phyloP scores from a whole-genome alignment of 2,888 invertebrate species.

The Diaperis boleti region DNA sequence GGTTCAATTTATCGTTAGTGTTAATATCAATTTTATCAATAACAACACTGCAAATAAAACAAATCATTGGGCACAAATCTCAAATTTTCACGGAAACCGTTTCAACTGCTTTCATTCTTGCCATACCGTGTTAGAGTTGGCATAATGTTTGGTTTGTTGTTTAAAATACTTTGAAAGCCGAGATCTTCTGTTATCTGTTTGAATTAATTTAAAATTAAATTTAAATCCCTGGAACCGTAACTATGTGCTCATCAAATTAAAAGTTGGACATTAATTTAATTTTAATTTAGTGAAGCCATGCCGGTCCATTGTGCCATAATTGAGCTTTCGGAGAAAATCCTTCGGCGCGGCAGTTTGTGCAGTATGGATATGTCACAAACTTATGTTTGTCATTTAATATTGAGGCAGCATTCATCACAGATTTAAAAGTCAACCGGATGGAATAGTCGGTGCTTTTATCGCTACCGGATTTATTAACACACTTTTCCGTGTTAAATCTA shows the following conservation, averaged over 20 bases:
- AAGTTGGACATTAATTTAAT: constrained; percentile 35
- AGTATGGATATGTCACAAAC: constrained; percentile 17
- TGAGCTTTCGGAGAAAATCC: background rate
- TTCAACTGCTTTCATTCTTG: too few species aligned
- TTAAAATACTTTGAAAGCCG: background rate
- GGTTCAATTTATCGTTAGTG: too few species aligned
- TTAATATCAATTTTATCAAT: too few species aligned
- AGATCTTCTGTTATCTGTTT: background rate
- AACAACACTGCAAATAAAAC: too few species aligned
- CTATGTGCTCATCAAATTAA: constrained; percentile 25
- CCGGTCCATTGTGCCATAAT: constrained; percentile 10
- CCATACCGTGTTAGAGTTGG: too few species aligned
- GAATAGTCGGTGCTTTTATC: constrained; percentile 46
- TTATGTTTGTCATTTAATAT: constrained; percentile 41
- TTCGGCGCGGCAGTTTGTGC: constrained; percentile 4
- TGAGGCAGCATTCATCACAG: constrained; percentile 50
- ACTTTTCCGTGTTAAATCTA: constrained; percentile 52
- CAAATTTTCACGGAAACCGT: too few species aligned
- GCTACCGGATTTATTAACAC: constrained; percentile 40
- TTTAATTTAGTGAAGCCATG: constrained; percentile 18
- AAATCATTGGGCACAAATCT: too few species aligned
- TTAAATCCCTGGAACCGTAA: constrained; percentile 17
- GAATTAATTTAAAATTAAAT: constrained; percentile 5
- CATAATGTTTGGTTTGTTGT: background rate
- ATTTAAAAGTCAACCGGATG: constrained; percentile 47